Conservation (phyloP, 2,113 vertebrate species). For the Cinclus mexicanus region DNA sequence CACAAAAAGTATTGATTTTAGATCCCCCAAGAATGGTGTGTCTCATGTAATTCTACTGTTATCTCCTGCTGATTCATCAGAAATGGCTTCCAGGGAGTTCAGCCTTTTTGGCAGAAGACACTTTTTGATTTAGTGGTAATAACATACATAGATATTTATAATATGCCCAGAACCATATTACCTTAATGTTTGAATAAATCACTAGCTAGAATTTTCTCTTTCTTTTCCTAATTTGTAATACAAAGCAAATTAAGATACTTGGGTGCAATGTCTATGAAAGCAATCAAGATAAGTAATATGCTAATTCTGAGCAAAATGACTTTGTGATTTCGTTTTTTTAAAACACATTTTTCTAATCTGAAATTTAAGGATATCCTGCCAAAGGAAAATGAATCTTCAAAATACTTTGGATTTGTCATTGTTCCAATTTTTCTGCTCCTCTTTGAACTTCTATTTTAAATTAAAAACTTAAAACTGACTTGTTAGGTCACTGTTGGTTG, state of each 20-base stretch:
- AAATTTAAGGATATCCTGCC: background rate
- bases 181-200: background rate
- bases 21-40: background rate
- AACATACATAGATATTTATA: background rate
- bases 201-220: background rate
- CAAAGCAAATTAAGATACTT: background rate
- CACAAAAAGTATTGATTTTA: background rate
- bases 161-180: background rate
- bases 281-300: background rate
- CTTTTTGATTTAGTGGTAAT: background rate
- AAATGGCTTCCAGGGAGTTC: background rate
- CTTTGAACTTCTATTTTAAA: background rate
- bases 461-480: background rate
- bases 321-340: background rate
- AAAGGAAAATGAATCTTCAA: background rate
- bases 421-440: background rate
- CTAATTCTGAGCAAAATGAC: background rate
- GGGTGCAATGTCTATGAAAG: background rate
- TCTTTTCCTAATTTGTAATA: background rate
- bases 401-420: background rate
- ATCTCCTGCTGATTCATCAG: constrained; percentile 15
- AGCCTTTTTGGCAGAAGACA: background rate
- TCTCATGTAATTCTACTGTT: background rate
- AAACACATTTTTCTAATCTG: background rate
- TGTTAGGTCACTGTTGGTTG: background rate